phyloP scores from a whole-genome alignment of 1,140 invertebrate genomes.

The Saccostrea glomerata region DNA sequence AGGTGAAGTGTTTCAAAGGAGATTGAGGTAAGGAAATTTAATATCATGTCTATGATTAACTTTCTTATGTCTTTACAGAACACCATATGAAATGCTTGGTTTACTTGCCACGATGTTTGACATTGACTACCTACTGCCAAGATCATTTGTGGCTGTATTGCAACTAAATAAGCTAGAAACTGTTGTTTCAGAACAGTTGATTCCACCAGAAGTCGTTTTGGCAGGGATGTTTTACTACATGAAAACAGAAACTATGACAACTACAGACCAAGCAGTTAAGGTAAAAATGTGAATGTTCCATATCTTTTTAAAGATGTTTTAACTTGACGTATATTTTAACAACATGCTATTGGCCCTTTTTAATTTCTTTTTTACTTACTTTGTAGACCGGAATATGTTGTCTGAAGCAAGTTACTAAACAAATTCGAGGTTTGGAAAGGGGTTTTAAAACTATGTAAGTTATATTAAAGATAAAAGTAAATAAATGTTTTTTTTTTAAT shows the following conservation, averaged over 20 bases:
- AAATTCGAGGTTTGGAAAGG: background rate
- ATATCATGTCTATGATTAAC: background rate
- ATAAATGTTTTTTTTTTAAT: too few species aligned
- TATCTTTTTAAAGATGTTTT: too few species aligned
- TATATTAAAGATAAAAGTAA: background rate
- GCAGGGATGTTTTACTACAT: background rate
- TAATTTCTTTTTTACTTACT: background rate
- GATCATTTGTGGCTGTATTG: background rate
- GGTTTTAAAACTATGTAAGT: background rate
- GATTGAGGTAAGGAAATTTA: background rate
- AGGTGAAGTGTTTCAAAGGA: too few species aligned
- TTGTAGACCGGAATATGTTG: background rate
- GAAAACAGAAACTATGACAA: background rate
- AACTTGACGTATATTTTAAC: too few species aligned
- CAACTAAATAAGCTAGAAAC: background rate
- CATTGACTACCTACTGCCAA: background rate
- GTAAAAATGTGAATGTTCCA: background rate
- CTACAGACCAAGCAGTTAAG: background rate
- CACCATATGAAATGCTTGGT: background rate
- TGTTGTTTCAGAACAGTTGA: background rate
- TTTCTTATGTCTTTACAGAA: background rate
- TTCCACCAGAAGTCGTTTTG: constrained; percentile 5
- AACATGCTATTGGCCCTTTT: too few species aligned
- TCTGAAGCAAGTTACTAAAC: background rate
- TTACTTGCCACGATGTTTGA: background rate